These are phyloP conservation scores for Epizoanthus illoricatus DNA, from an alignment of 92 coral and sea anemone species.

Conservation along the genomic window DNA sequence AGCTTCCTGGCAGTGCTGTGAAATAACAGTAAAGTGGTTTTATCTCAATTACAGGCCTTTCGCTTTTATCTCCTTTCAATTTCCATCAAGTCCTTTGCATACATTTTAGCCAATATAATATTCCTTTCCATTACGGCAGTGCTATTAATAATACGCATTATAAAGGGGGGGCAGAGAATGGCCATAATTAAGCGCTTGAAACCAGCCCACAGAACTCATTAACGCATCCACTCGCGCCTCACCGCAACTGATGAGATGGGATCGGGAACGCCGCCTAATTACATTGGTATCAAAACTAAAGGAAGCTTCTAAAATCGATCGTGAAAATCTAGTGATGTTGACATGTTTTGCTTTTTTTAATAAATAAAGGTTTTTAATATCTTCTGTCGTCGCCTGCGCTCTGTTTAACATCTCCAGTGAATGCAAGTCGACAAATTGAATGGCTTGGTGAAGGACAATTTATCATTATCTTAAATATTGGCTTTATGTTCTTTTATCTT, in stretches of 20 bases:
- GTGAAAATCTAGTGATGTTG: slow-evolving; percentile 37
- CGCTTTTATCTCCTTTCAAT: slow-evolving; percentile 58
- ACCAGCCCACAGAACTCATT: slow-evolving; percentile 62
- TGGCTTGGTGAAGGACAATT: slow-evolving; percentile 84
- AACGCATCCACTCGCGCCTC: slow-evolving; percentile 32
- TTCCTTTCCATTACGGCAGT: slow-evolving; percentile 60
- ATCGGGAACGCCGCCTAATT: slow-evolving; percentile 27
- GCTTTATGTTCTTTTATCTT: slow-evolving; percentile 85
- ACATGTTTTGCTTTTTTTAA: slow-evolving; percentile 59
- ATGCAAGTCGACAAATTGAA: slow-evolving; percentile 82
- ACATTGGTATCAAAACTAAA: slow-evolving; percentile 8
- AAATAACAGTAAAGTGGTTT: slow-evolving; percentile 57
- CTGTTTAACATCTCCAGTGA: slow-evolving; percentile 75
- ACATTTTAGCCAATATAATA: slow-evolving; percentile 67
- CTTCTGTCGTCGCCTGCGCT: slow-evolving; percentile 52
- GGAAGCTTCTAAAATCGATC: slow-evolving; percentile 41
- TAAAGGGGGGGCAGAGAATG: slow-evolving; percentile 54
- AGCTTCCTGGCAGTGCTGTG: slow-evolving; percentile 35
- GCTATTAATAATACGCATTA: slow-evolving; percentile 69
- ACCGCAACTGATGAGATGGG: slow-evolving; percentile 38
- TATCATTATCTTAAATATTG: slow-evolving; percentile 91
- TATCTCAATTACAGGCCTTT: slow-evolving; percentile 62
- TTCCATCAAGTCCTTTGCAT: slow-evolving; percentile 62
- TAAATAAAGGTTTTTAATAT: slow-evolving; percentile 76
- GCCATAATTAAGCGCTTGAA: slow-evolving; percentile 61